Evolutionary conservation across 1,140 invertebrate genomes (phyloP).

Genomic region (Halictus rubicundus): DNA sequence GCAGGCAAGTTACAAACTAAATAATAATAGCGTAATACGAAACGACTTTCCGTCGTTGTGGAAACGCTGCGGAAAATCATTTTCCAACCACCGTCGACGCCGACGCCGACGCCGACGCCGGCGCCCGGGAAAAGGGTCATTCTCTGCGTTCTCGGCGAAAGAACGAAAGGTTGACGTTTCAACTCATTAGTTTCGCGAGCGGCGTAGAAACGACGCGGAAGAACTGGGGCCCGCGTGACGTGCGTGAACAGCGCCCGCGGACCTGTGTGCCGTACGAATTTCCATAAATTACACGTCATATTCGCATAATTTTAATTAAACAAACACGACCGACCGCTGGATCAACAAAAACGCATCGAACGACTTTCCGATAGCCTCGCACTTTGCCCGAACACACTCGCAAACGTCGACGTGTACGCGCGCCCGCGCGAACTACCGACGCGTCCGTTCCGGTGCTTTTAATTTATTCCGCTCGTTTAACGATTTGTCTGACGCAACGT

Average conservation of each 20-base stretch:
- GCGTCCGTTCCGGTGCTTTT: neutral
- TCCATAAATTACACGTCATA: constrained; percentile 60
- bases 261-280: constrained; percentile 26
- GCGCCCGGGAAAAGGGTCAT: neutral
- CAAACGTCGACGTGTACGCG: neutral
- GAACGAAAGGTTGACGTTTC: constrained; percentile 36
- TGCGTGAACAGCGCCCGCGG: neutral
- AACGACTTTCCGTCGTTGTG: constrained; percentile 3
- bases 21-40: neutral
- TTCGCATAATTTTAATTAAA: constrained; percentile 67
- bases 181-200: constrained; percentile 36
- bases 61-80: constrained; percentile 27
- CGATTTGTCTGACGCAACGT: constrained; percentile 27
- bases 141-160: neutral
- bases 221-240: constrained; percentile 2
- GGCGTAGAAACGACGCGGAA: constrained; percentile 43
- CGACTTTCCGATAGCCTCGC: constrained; percentile 58
- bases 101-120: too few relatives aligned
- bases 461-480: constrained; percentile 56
- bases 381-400: constrained; percentile 7
- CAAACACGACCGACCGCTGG: constrained; percentile 46
- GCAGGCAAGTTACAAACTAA: neutral
- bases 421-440: neutral
- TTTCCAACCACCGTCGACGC: neutral
- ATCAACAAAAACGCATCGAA: constrained; percentile 56